Base-by-base conservation (phyloP, 2,797 vertebrate species). In the Anableps anableps region DNA sequence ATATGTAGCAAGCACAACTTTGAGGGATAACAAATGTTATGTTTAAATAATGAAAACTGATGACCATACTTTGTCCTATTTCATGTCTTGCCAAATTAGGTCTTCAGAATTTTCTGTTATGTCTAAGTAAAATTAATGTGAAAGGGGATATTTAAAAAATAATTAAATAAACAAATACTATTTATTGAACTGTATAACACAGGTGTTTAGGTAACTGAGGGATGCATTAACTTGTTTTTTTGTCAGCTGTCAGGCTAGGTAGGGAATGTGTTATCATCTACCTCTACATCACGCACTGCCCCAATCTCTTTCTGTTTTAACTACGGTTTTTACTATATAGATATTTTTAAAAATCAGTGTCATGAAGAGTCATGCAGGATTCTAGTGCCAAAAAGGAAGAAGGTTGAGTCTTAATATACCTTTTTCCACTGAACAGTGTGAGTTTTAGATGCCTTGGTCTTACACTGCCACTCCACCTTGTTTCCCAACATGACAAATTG, bases 341-440 rank as follows among this genome's bases (percentile, higher is more conserved):
- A 53, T 21, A 53, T 53, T n/a, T n/a, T 41, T 41, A 21, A 45
- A 75, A 62, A 47, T 31, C 8, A 16, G 41, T 11, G n/a, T 5
- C 29, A 60, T 62, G 29, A 62, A 47, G 19, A 3, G 29, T 1
- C 26, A 5, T 47, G 2, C 16, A 23, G 17, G 23, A 26, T 31
- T 74, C 21, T n/a, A 34, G 7, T 1, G 16, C 5, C 34, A 74
- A 55, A 36, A 38, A 74, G 5, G 36, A 50, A 74, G 34, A 62
- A 31, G 5, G 11, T 41, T 17, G n/a, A 43, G 19, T 48, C 4
- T 45, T 29, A 11, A 60, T 82, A 0, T 60, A 94, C 94, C 94
- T 94, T 95, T 74, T 89, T 94, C 94, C 94, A 95, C 0, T 93
- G 91, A 19, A 92, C 77, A 1, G 92, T 94, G 31, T 93, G 84